Base-by-base conservation (phyloP, 2,888 invertebrate species). In the Microctonus aethiopoides region DNA sequence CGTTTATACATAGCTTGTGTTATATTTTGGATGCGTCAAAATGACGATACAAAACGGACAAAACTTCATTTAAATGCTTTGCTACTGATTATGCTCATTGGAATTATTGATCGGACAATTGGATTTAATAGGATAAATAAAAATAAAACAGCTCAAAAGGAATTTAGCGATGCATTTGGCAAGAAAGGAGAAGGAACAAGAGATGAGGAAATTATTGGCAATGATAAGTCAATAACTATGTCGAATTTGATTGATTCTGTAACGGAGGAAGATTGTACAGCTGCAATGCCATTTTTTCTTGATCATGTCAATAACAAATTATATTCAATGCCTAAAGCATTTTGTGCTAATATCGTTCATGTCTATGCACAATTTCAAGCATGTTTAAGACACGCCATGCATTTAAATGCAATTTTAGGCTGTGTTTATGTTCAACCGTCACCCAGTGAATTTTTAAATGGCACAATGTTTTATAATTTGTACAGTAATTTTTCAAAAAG, bases 381-480 rank as follows among this genome's bases (percentile, higher is more conserved):
- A 84, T 90, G 90, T 78, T 81, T 92, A 41, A 86, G 87, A 10
- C 89, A 91, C 76, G 84, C 89, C 1, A 89, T 89, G 76, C 87
- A 90, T 77, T 85, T 95, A 10, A 95, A 95, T 86, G 88, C 87
- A 0, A 80, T 95, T 46, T 88, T 94, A 63, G 87, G 89, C 68
- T 87, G 85, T 69, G 92, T 92, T 0, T 91, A 91, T 79, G 81
- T 88, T 39, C 84, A 87, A 74, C 89, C 90, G 51, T 86, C 88
- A 41, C 89, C 92, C 79, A 89, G 89, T n/a, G 90, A 91, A 77
- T 88, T 91, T 72, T 94, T 90, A 76, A 92, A 93, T 84, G 94
- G 95, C 0, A 92, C 93, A 0, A 92, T 94, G 84, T 83, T 93
- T 0, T 95, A 94, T 78, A 95, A 95, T 87, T 86, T 93, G 29